Percentiles rank a stretch among this genome's conserved stretches.
These are phyloP conservation scores for Cryptotermes secundus DNA, from an alignment of 1,140 invertebrate species.

Conservation along the genomic window DNA sequence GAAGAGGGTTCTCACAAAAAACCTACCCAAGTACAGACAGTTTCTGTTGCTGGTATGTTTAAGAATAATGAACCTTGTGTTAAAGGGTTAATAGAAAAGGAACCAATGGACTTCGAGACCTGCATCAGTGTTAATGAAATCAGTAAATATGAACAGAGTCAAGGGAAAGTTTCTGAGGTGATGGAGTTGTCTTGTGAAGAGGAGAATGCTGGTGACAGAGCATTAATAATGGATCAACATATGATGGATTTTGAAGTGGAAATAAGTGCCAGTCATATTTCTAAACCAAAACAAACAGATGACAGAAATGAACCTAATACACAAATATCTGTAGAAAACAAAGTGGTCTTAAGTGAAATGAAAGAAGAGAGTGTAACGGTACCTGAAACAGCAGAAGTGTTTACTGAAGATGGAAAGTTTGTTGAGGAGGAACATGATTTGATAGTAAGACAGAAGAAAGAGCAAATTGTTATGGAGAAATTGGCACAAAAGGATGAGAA, in stretches of 20 bases:
- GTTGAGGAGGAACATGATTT: too few relatives aligned
- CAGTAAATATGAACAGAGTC: not conserved
- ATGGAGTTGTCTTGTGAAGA: not conserved
- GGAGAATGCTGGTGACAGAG: too few relatives aligned
- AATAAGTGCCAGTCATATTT: not conserved
- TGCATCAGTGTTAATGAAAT: not conserved
- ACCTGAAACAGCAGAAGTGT: too few relatives aligned
- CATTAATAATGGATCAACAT: not conserved
- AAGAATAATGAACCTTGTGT: not conserved
- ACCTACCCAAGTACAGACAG: not conserved
- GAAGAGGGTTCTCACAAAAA: not conserved
- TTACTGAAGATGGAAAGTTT: too few relatives aligned
- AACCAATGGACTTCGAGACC: not conserved
- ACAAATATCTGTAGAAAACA: too few relatives aligned
- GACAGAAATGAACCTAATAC: not conserved
- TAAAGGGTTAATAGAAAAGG: not conserved
- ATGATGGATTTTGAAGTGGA: conserved; percentile 1
- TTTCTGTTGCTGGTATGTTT: not conserved
- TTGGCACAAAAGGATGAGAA: too few relatives aligned
- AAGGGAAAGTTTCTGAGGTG: not conserved
- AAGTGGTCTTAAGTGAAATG: too few relatives aligned
- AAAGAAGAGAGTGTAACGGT: too few relatives aligned
- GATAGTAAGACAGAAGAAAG: too few relatives aligned
- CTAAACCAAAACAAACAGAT: not conserved
- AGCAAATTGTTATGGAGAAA: too few relatives aligned